phyloP scores from a whole-genome alignment of 2,888 invertebrate genomes.

The Flexamia atlantica region DNA sequence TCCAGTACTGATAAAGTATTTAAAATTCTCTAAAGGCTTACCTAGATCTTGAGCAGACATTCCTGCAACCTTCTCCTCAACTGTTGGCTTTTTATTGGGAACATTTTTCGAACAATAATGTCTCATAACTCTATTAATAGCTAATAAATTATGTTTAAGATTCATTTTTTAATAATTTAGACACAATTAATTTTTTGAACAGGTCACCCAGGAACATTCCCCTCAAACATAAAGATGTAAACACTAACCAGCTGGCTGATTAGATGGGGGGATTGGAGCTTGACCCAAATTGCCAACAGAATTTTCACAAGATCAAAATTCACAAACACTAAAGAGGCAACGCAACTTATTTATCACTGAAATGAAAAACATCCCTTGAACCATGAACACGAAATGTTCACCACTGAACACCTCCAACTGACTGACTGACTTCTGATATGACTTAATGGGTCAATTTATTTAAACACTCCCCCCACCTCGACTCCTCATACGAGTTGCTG shows the following conservation, averaged over 20 bases:
- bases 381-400: too few species aligned
- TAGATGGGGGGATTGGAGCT: not conserved
- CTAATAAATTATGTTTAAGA: not conserved
- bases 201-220: conserved; percentile 4
- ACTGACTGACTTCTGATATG: too few species aligned
- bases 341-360: too few species aligned
- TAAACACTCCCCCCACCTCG: not conserved
- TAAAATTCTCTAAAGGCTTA: too few species aligned
- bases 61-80: conserved; percentile 7
- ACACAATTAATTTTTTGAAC: not conserved
- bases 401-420: too few species aligned
- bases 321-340: too few species aligned
- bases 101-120: conserved; percentile 5
- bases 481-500: too few species aligned
- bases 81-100: not conserved
- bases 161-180: not conserved
- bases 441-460: not conserved
- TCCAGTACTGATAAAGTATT: too few species aligned
- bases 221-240: not conserved
- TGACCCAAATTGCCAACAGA: not conserved
- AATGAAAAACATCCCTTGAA: too few species aligned
- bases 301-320: not conserved
- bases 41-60: conserved; percentile 17
- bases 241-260: not conserved
- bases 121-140: not conserved